Base-by-base conservation (phyloP, 2,888 invertebrate species). In the Heliconius sara region DNA sequence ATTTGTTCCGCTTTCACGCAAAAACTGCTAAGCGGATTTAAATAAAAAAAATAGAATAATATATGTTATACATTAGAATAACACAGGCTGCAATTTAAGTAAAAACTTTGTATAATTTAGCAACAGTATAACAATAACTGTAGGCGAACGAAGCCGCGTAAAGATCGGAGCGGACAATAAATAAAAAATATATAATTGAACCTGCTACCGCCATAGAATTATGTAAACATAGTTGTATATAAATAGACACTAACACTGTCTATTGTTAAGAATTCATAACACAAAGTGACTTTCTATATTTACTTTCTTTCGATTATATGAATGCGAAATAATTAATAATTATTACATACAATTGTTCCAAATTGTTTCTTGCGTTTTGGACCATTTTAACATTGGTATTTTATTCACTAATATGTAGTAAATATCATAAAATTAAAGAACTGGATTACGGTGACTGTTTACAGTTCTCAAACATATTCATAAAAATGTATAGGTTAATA, bases 241-340 rank as follows among this genome's bases (percentile, higher is more conserved):
- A 22, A 52, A 52, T 22, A 22, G 19, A 52, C 7, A n/a, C n/a
- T 60, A 12, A n/a, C 60, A 3, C 22, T n/a, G 4, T 12, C 60
- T 60, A 57, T 57, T 57, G 60, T n/a, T 60, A 60, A 60, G 10
- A 60, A 60, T 60, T 60, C 60, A n/a, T 4, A 60, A 60, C 60
- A 60, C n/a, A n/a, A n/a, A 60, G 60, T 65, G 27, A 65, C 27
- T 65, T 65, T 65, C 27, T 27, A 65, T 65, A 65, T 65, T 65
- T 13, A 65, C 65, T 65, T 27, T 27, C 65, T 65, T 65, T 27
- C 27, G 60, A 65, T 65, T 65, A 65, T 65, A 65, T 27, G 16
- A 27, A 65, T 65, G 25, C 13, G 16, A 27, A 16, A 16, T 65
- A 27, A 65, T 60, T 60, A 60, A n/a, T 60, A 60, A n/a, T 60